These are phyloP conservation scores for Macroramphosus scolopax DNA, from an alignment of 2,797 vertebrate genomes.

Conservation along the genomic window DNA sequence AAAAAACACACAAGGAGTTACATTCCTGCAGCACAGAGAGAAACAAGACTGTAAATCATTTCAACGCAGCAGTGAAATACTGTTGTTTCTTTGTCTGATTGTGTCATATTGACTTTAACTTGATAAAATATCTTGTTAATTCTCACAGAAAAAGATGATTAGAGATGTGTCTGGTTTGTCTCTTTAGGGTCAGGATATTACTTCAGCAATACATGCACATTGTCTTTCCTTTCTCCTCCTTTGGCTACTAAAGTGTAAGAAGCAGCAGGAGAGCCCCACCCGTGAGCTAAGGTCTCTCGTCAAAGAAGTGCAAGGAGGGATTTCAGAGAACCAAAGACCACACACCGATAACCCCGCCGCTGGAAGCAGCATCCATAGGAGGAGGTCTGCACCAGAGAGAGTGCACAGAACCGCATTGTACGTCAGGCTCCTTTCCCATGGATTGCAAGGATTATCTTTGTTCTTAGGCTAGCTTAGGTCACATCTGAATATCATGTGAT, in stretches of 20 bases:
- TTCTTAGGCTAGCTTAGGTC: conserved; percentile 37
- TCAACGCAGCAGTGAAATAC: conserved; percentile 3
- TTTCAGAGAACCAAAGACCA: conserved; percentile 61
- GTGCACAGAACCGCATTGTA: conserved; percentile 48
- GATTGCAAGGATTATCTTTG: conserved; percentile 44
- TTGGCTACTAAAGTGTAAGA: conserved; percentile 41
- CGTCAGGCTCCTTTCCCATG: conserved; percentile 48
- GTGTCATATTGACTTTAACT: not conserved
- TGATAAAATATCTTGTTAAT: too few species aligned
- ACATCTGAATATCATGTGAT: conserved; percentile 58
- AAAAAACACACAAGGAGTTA: conserved; percentile 29
- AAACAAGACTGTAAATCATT: conserved; percentile 22
- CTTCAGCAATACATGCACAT: conserved; percentile 12
- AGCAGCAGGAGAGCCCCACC: conserved; percentile 65
- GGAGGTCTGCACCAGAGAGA: conserved; percentile 60
- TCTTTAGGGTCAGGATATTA: too few species aligned
- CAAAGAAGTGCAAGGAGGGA: conserved; percentile 67
- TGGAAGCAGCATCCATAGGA: conserved; percentile 40
- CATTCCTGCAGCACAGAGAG: conserved; percentile 49
- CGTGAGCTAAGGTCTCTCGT: conserved; percentile 72
- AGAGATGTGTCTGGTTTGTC: too few species aligned
- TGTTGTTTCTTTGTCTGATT: conserved; percentile 12
- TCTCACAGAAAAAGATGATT: too few species aligned
- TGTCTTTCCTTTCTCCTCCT: conserved; percentile 20
- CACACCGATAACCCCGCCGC: conserved; percentile 20